A percentile compares a stretch with the other conserved stretches of the same genome.
Conservation (phyloP, 2,797 vertebrate genomes). For the Tinamus major region DNA sequence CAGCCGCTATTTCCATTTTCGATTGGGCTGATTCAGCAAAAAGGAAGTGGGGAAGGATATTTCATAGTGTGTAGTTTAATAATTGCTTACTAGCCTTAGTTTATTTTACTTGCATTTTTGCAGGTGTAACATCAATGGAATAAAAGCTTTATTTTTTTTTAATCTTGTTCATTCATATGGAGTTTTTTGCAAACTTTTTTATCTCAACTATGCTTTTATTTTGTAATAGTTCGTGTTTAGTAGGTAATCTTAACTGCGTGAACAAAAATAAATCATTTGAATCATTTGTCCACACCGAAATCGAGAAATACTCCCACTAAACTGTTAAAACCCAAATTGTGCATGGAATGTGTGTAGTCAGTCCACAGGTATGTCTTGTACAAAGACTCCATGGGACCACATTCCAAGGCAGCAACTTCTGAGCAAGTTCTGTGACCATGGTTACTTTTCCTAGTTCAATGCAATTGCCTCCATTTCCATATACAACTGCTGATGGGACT, state of each 20-base stretch:
- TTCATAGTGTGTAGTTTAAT: not conserved
- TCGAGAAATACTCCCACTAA: not conserved
- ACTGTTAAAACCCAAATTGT: accelerated
- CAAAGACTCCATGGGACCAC: not conserved
- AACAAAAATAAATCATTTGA: not conserved
- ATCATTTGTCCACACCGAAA: not conserved
- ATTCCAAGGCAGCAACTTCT: not conserved
- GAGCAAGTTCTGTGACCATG: not conserved
- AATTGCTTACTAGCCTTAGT: not conserved
- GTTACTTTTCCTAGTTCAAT: not conserved
- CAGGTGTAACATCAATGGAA: not conserved
- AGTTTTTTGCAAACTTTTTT: not conserved
- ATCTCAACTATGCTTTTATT: not conserved
- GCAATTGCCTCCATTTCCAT: not conserved
- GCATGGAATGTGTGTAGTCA: not conserved
- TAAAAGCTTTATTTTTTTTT: not conserved
- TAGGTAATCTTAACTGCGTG: not conserved
- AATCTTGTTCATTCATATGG: not conserved
- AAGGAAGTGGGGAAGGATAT: not conserved
- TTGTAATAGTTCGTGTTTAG: not conserved
- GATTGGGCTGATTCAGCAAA: not conserved
- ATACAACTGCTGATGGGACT: accelerated
- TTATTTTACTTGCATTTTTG: not conserved
- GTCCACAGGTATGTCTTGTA: not conserved
- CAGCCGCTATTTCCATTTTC: not conserved